These are phyloP conservation scores for Gallinago media DNA, from an alignment of 2,113 vertebrate genomes.

Conservation along the genomic window DNA sequence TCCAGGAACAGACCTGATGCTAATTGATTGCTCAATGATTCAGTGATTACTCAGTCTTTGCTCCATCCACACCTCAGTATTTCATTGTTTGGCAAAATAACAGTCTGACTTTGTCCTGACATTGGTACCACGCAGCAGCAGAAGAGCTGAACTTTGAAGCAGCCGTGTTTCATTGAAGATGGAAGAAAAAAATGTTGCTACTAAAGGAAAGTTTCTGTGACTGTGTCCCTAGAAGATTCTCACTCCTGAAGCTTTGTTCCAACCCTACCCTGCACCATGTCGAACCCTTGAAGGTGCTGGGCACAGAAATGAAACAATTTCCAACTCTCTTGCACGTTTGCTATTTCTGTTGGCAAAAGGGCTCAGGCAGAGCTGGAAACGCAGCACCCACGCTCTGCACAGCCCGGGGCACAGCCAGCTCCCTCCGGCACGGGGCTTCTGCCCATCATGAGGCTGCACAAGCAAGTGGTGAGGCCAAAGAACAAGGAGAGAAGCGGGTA, in stretches of 20 bases:
- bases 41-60: slow-evolving; percentile 44
- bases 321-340: background rate
- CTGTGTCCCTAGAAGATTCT: background rate
- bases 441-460: accelerated
- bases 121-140: background rate
- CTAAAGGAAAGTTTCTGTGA: background rate
- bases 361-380: background rate
- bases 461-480: background rate
- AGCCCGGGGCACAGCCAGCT: background rate
- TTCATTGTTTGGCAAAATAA: slow-evolving; percentile 44
- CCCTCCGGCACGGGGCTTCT: accelerated
- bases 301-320: background rate
- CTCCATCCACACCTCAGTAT: slow-evolving; percentile 31
- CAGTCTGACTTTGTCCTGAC: slow-evolving; percentile 53
- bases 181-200: background rate
- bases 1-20: background rate
- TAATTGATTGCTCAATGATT: slow-evolving; percentile 43
- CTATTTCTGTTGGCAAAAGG: background rate
- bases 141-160: background rate
- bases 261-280: accelerated
- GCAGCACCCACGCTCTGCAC: background rate
- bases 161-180: background rate
- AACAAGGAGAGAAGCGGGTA: background rate
- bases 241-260: background rate
- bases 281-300: background rate